Conservation (phyloP, 1,140 invertebrate species). For the Drosophila nebulosa region DNA sequence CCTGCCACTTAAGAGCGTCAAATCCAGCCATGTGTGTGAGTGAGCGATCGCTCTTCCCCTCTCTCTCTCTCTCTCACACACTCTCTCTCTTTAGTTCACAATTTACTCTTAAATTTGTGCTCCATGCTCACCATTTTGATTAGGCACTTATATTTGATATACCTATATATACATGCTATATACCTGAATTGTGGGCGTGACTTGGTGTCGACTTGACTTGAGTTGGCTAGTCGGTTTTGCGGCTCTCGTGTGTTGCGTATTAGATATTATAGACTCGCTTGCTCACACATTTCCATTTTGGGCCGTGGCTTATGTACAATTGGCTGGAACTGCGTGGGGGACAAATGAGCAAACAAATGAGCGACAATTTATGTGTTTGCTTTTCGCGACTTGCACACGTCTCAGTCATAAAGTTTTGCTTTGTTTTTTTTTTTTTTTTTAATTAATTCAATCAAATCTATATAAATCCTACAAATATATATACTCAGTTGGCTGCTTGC, state of each 20-base stretch:
- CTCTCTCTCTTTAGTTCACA: slow-evolving; percentile 6
- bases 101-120: slow-evolving; percentile 41
- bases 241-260: slow-evolving; percentile 45
- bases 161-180: slow-evolving; percentile 11
- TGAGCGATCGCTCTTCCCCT: slow-evolving; percentile 1
- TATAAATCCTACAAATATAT: slow-evolving; percentile 10
- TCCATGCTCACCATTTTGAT: slow-evolving; percentile 28
- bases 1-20: slow-evolving; percentile 46
- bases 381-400: slow-evolving; percentile 4
- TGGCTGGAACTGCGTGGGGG: slow-evolving; percentile 51
- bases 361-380: slow-evolving; percentile 48
- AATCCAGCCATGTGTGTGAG: slow-evolving; percentile 9
- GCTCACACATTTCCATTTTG: slow-evolving; percentile 63
- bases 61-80: too few species aligned
- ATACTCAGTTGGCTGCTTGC: not conserved
- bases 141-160: slow-evolving; percentile 53
- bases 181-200: slow-evolving; percentile 58
- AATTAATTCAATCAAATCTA: slow-evolving; percentile 33
- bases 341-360: slow-evolving; percentile 72
- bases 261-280: slow-evolving; percentile 74
- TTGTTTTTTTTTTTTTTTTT: slow-evolving; percentile 12
- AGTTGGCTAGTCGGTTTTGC: not conserved
- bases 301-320: slow-evolving; percentile 58
- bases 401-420: slow-evolving; percentile 21
- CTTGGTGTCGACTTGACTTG: slow-evolving; percentile 23